Percentiles rank a stretch among this genome's conserved stretches.
These are phyloP conservation scores for Heliconius cydno DNA, from an alignment of 2,888 invertebrate species.

Conservation along the genomic window DNA sequence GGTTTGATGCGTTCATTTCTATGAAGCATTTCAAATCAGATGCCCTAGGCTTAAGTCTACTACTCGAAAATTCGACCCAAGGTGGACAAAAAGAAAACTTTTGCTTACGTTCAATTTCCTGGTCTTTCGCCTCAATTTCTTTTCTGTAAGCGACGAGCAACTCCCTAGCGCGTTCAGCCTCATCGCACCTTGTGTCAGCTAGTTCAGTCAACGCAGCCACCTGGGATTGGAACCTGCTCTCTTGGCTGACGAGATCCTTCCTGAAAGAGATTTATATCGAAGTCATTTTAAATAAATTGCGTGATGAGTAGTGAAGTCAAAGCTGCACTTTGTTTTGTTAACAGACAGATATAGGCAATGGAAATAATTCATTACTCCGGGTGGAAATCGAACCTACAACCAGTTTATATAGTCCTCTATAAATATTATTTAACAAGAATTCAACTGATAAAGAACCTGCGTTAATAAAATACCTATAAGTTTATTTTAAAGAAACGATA, in stretches of 20 bases:
- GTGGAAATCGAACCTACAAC: background rate
- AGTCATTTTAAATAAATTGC: background rate
- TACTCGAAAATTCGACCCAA: too few species aligned
- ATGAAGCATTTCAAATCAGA: too few species aligned
- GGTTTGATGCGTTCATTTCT: too few species aligned
- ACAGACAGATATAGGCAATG: background rate
- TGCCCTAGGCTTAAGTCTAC: too few species aligned
- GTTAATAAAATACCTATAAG: background rate
- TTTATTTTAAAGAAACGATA: slow-evolving; percentile 1
- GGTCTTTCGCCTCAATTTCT: slow-evolving; percentile 84
- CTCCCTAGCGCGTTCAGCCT: slow-evolving; percentile 81
- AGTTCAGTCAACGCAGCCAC: slow-evolving; percentile 84
- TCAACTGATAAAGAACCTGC: background rate
- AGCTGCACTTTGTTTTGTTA: background rate
- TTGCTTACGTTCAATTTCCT: slow-evolving; percentile 85
- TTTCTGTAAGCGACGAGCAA: slow-evolving; percentile 84
- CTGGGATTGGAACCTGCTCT: slow-evolving; percentile 84
- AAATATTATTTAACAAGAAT: background rate
- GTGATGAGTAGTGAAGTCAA: background rate
- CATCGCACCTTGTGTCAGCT: slow-evolving; percentile 80
- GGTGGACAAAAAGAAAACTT: background rate
- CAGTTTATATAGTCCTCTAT: background rate
- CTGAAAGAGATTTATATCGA: slow-evolving; percentile 63
- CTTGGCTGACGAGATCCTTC: slow-evolving; percentile 85
- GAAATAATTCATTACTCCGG: background rate